Conservation (phyloP, 2,888 invertebrate genomes). For the Eudasyphora cyanicolor region DNA sequence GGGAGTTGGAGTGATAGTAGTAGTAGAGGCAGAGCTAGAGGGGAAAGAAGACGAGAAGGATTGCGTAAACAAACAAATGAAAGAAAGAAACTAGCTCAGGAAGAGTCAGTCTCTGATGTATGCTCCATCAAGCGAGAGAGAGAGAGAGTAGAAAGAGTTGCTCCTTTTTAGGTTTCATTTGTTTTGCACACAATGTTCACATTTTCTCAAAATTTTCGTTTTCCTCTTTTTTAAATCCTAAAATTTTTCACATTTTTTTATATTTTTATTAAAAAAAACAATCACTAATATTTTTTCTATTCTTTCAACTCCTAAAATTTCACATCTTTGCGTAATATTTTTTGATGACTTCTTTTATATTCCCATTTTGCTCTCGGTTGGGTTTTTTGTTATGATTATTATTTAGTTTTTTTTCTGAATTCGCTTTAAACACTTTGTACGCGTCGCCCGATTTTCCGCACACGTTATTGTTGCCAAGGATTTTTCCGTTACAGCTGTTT, state of each 20-base stretch:
- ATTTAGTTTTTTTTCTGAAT: constrained; percentile 8
- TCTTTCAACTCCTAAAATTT: constrained; percentile 14
- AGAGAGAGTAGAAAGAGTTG: not conserved
- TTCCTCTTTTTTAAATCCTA: not conserved
- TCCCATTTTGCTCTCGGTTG: constrained; percentile 12
- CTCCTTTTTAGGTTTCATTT: not conserved
- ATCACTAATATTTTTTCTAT: not conserved
- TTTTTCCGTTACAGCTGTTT: constrained; percentile 59
- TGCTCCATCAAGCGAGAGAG: not conserved
- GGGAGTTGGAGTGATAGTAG: not conserved
- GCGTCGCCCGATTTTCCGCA: constrained; percentile 42
- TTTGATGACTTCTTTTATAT: constrained; percentile 37
- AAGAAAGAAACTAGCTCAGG: constrained; percentile 43
- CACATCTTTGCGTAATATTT: constrained; percentile 29
- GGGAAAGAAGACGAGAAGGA: constrained; percentile 40
- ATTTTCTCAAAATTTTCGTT: not conserved
- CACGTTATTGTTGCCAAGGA: constrained; percentile 19
- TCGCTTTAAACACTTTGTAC: constrained; percentile 31
- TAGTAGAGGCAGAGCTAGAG: not conserved
- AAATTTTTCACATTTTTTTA: not conserved
- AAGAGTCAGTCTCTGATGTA: not conserved
- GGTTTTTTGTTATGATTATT: too few species aligned
- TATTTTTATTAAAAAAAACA: too few species aligned
- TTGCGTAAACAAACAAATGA: constrained; percentile 64
- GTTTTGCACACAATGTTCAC: constrained; percentile 1